Base-by-base conservation (phyloP, 30 jellyfish, hydroid and myxozoan species). In the Aurelia sp. region DNA sequence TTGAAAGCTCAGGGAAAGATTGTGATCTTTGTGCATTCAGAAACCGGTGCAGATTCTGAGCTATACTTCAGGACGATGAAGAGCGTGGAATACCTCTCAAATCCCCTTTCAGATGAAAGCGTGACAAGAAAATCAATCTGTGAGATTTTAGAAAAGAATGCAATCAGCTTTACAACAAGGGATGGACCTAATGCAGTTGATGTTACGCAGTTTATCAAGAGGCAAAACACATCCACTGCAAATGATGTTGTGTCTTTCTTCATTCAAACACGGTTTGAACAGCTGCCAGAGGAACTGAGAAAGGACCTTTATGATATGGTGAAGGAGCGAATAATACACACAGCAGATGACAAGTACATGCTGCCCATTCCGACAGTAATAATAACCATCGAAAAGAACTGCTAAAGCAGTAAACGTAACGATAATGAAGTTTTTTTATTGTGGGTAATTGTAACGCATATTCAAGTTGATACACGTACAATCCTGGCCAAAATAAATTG, bases 281-380 rank as follows among this genome's bases (percentile, higher is more conserved):
- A 35, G 40, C 67, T 70, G 67, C 19, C 40, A 12, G 81, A 70
- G 18, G 81, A 70, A 3, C 20, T 63, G 81, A 33, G 51, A 50
- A 5, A 63, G 4, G 52, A 18, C 8, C 40, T 79, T 12, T 79
- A 79, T 21, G 72, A 79, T 1, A 63, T 79, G 80, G 90, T 79
- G 31, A 79, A 38, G 50, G 50, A 38, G 50, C 50, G 50, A 38
- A 7, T 38, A 38, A 38, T 38, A 4, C 50, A 38, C 9, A 38
- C 50, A 4, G 50, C 0, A 38, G 50, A 38, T 38, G 50, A 38
- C 50, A 38, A 38, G 9, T 38, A 38, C 9, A 38, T 38, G 50
- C 3, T 38, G 50, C 50, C 50, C 9, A 5, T 4, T 38, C 50
- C 7, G 9, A 38, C 50, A 4, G 50, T 7, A 38, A 38, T 38